Percentiles rank a stretch among this genome's conserved stretches.
These are phyloP conservation scores for Linyphia triangularis DNA, from an alignment of 2,888 invertebrate species.

Conservation along the genomic window DNA sequence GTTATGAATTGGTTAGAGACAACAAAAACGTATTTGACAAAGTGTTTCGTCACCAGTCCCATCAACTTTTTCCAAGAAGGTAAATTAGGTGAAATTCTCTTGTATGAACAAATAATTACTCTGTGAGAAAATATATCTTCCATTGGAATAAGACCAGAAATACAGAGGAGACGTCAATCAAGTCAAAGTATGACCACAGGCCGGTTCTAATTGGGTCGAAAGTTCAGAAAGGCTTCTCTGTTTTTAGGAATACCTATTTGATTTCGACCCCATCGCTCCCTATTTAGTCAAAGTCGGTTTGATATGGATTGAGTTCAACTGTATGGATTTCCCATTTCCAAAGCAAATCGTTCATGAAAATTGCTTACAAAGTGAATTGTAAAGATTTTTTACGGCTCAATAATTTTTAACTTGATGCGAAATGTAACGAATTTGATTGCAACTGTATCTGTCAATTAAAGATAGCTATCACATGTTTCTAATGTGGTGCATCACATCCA, in stretches of 20 bases:
- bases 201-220: constrained; percentile 62
- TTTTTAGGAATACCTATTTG: constrained; percentile 28
- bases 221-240: constrained; percentile 61
- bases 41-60: not conserved
- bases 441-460: too few relatives aligned
- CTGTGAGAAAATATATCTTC: constrained; percentile 1
- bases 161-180: constrained; percentile 54
- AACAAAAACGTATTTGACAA: constrained; percentile 4
- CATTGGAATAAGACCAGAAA: not conserved
- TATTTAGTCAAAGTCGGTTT: not conserved
- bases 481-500: too few relatives aligned
- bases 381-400: too few relatives aligned
- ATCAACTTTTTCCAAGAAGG: not conserved
- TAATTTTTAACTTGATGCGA: too few relatives aligned
- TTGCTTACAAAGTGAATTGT: too few relatives aligned
- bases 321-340: not conserved
- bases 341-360: too few relatives aligned
- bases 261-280: constrained; percentile 4
- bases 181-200: constrained; percentile 46
- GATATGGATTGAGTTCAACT: not conserved
- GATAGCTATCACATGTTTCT: too few relatives aligned
- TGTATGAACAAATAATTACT: constrained; percentile 16
- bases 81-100: constrained; percentile 17
- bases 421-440: too few relatives aligned
- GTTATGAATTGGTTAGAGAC: not conserved